Percentiles rank a stretch among this genome's conserved stretches.
These are phyloP conservation scores for Capromys pilorides DNA, from an alignment of 2,797 vertebrate genomes.

Conservation along the genomic window DNA sequence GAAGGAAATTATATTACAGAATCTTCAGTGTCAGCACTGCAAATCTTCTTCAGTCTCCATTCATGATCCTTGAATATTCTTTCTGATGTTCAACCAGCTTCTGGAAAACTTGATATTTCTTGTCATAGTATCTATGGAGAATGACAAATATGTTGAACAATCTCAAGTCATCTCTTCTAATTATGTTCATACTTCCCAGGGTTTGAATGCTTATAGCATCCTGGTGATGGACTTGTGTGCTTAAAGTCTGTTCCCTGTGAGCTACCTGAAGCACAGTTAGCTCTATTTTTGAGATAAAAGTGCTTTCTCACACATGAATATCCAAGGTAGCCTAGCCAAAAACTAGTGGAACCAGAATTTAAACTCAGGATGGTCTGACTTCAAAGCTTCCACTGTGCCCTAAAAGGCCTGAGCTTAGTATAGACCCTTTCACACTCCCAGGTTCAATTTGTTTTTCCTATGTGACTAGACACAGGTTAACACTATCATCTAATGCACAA, in stretches of 20 bases:
- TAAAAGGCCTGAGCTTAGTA: neutral
- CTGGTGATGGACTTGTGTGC: neutral
- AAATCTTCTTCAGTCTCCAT: conserved; percentile 54
- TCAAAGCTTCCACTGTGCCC: neutral
- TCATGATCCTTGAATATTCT: conserved; percentile 93
- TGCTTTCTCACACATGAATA: neutral
- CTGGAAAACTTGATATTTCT: conserved; percentile 94
- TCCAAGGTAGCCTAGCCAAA: neutral
- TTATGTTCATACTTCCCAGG: neutral
- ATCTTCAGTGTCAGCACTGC: neutral
- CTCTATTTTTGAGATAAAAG: conserved; percentile 4
- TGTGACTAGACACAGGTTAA: neutral
- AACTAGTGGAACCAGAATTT: neutral
- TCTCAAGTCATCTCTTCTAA: neutral
- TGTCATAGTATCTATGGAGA: conserved; percentile 92
- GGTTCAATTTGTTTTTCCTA: neutral
- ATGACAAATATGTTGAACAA: conserved; percentile 13
- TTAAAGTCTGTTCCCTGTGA: neutral
- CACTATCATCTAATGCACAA: neutral
- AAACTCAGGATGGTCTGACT: neutral
- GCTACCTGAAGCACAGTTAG: neutral
- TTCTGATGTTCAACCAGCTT: conserved; percentile 93
- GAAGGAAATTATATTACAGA: no score
- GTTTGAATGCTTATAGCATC: neutral
- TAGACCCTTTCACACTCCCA: neutral